Evolutionary conservation across 92 coral and sea anemone species (phyloP), one percentile per base, ranked within the genome.

Genomic region (Porites rus): DNA sequence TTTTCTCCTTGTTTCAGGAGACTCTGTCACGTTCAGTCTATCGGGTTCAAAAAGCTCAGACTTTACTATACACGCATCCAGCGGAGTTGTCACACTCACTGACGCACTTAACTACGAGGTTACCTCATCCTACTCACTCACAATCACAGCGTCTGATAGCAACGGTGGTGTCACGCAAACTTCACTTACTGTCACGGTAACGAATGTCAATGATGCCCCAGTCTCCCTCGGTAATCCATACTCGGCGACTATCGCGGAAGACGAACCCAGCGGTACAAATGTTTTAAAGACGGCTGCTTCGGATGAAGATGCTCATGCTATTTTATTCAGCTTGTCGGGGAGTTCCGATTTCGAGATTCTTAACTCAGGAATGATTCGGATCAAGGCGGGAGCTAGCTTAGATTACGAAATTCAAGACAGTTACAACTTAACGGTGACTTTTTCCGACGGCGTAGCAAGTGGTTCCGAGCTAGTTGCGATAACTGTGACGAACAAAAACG

Each of bases 161-260:
- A 84, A 73, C 77, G 92, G 94, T 28, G 83, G 92, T 69, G 80
- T 88, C 92, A 76, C 84, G 14, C 84, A 89, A 24, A 91, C 94
- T 21, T 91, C 94, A 0, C 82, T 91, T 16, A 91, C 92, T 10
- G 90, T 91, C 75, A 91, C 82, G 43, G 94, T 91, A 58, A 73
- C 91, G 77, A 88, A 94, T 80, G 75, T 22, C 83, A 94, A 94
- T 83, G 97, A 94, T 79, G 86, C 86, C 7, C 97, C 97, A 20
- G 90, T 83, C 71, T 94, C 92, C 61, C 84, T 94, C 82, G 88
- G 92, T 52, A 80, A 83, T 43, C 90, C 93, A 6, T 94, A 94
- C 80, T 60, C 94, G 46, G 95, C 90, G 8, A 82, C 84, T 14
- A 74, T 94, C 14, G 92, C 86, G 17, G 97, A 94, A 53, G 75